Base-by-base conservation (phyloP, 2,797 vertebrate genomes). In the Arrhamphus sclerolepis region DNA sequence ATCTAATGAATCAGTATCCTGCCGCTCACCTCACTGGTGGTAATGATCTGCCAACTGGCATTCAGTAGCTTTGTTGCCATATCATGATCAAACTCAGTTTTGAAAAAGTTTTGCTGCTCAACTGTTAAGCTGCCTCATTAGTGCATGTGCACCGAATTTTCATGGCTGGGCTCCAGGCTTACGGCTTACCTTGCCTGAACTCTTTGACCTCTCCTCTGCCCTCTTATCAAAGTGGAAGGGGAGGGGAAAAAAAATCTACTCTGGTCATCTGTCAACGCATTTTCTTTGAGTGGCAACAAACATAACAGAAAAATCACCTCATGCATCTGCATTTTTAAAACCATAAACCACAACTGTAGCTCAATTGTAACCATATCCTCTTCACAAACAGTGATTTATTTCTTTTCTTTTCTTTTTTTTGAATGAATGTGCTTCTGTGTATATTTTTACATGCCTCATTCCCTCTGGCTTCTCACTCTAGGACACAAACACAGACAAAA, bases 401-500 rank as follows among this genome's bases (percentile, higher is more conserved):
- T 6, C 44, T 38, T 70, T 17, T 52, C 19, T 50, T 41, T 62
- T 66, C 52, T 26, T 67, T 68, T 46, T 31, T 31, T 31, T 49
- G 18, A 43, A n/a, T 40, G 39, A 67, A 55, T 67, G 46, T 24
- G 42, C 16, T 55, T 69, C 29, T 56, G 58, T 78, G 55, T 76
- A 29, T 78, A 78, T 85, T 80, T 57, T 80, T 44, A 10, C 16
- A 8, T 60, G 18, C 63, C 46, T 20, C 10, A 17, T 69, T 62
- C 56, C 50, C 24, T 52, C 44, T 74, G 50, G 31, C 51, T 62
- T 67, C 62, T 77, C 49, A 62, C 54, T 70, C 0, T 56, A 98
- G 97, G 95, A 80, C 94, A 93, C 49, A 92, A 89, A 87, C 74
- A 90, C 82, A 85, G 89, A 85, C 85, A 81, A 22, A 91, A 89